Conservation (phyloP, 2,888 invertebrate genomes). For the Pedicia rivosa region DNA sequence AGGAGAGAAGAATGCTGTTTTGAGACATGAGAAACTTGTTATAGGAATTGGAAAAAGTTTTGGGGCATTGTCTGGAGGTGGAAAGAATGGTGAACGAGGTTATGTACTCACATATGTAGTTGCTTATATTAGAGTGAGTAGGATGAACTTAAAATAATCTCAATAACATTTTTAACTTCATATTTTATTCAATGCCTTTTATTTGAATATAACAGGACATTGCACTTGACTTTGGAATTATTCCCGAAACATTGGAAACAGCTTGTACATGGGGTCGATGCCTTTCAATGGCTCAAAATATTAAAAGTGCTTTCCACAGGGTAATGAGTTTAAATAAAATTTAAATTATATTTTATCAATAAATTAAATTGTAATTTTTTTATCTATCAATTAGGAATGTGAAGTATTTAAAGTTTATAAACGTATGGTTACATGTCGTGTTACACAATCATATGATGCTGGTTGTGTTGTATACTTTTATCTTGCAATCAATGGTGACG, state of each 20-base stretch:
- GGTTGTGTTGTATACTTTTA: conserved; percentile 95
- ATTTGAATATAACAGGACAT: conserved; percentile 51
- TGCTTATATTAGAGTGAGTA: conserved; percentile 82
- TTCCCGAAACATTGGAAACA: conserved; percentile 97
- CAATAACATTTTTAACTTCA: neutral
- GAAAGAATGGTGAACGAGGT: conserved; percentile 86
- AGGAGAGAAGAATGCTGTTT: conserved; percentile 56
- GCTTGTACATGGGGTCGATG: conserved; percentile 95
- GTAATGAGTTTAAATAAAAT: conserved; percentile 20
- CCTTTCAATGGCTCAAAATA: conserved; percentile 67
- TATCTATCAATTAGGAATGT: conserved; percentile 35
- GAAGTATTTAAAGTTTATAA: conserved; percentile 37
- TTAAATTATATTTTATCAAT: neutral
- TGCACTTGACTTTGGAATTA: conserved; percentile 69
- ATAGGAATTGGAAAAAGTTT: conserved; percentile 59
- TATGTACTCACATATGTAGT: conserved; percentile 94
- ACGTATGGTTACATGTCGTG: conserved; percentile 59
- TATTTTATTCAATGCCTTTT: neutral
- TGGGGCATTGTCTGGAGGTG: conserved; percentile 81
- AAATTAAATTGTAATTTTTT: neutral
- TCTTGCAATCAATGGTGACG: conserved; percentile 62
- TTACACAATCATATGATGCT: conserved; percentile 94
- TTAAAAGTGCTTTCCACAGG: conserved; percentile 59
- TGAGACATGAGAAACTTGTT: conserved; percentile 57
- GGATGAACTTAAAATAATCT: no score